Base-by-base conservation (phyloP, 2,888 invertebrate species). In the Drosophila tanythrix region DNA sequence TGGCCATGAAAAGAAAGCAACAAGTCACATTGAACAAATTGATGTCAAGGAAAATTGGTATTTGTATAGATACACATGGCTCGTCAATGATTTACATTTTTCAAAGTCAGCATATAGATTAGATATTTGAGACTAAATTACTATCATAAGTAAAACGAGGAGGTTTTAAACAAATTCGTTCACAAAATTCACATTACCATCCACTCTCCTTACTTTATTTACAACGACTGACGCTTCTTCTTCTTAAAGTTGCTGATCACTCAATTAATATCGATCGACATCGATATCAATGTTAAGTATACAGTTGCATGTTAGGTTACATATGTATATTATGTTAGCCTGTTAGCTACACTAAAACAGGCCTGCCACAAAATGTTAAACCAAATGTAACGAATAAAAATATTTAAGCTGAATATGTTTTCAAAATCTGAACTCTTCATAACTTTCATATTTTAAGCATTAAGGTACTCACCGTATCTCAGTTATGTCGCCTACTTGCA, bases 391-490 rank as follows among this genome's bases (percentile, higher is more conserved):
- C 2, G 21, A 21, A 40, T 2, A 4, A n/a, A 40, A 10, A 4
- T 40, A 4, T 10, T 0, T 10, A 40, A 10, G 0, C 7, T 36
- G 36, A 18, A 36, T 15, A 36, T 15, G 15, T 36, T 36, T 15
- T 15, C 36, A 18, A 36, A 18, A 36, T 18, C 36, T 1, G 18
- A 18, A 36, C 36, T 36, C 36, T 36, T 15, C 15, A 6, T 36
- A 36, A 15, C 36, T 36, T 15, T 6, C 6, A 15, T 15, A 36
- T 15, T 36, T 35, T 0, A 35, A 15, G 15, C 35, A 5, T 35
- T 21, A 21, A 35, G 18, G 7, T 36, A 88, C 91, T 92, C 55
- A 92, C 92, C 92, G 82, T 91, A 71, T 83, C 91, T 92, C 90
- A 92, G 91, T 92, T 91, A 63, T 67, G 67, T 53, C 72, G 74